Evolutionary conservation across 2,113 vertebrate species (phyloP).

Genomic region (Percopsis transmontana): DNA sequence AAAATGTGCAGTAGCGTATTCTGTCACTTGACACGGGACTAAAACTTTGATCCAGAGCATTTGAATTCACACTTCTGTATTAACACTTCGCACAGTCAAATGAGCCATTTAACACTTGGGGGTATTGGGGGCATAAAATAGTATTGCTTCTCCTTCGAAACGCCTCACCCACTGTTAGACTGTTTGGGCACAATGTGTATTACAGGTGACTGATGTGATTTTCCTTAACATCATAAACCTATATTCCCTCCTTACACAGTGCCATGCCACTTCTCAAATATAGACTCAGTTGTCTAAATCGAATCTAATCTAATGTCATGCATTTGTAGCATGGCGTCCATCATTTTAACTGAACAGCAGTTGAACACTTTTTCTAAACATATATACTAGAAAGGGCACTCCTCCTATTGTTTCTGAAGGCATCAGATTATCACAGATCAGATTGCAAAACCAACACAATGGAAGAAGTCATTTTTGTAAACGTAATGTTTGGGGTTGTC

Average conservation of each 20-base stretch:
- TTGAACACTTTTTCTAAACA: neutral
- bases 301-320: neutral
- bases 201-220: constrained; percentile 38
- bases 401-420: constrained; percentile 5
- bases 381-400: neutral
- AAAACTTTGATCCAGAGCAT: constrained; percentile 36
- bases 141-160: constrained; percentile 31
- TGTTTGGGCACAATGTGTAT: constrained; percentile 41
- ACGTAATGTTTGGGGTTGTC: too few relatives aligned
- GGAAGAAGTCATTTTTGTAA: neutral
- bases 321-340: neutral
- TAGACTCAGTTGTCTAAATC: too few relatives aligned
- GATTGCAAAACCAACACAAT: neutral
- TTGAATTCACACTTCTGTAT: constrained; percentile 48
- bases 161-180: constrained; percentile 42
- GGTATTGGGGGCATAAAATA: constrained; percentile 5
- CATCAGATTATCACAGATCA: constrained; percentile 2
- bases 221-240: too few relatives aligned
- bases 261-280: too few relatives aligned
- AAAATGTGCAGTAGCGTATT: neutral
- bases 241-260: neutral
- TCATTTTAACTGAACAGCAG: constrained; percentile 9
- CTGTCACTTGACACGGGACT: constrained; percentile 23
- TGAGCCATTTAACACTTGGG: constrained; percentile 39
- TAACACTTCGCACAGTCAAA: constrained; percentile 49